A percentile compares a stretch with the other conserved stretches of the same genome.
Conservation (phyloP, 2,113 vertebrate species). For the Menura novaehollandiae region DNA sequence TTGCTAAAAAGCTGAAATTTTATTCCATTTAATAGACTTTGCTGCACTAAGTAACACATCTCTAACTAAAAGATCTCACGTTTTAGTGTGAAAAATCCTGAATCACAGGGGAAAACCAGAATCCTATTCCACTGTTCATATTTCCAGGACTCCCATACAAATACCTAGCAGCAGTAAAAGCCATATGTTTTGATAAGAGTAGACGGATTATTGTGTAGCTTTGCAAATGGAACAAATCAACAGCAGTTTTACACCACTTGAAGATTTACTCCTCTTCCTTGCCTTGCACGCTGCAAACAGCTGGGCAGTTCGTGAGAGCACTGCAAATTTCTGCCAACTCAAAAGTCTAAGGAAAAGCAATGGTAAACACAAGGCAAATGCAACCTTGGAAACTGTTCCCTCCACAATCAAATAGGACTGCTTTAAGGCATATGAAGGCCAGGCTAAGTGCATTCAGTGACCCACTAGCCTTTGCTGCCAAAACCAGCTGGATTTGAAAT, state of each 20-base stretch:
- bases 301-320: background rate
- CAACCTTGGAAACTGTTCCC: background rate
- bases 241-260: background rate
- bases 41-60: background rate
- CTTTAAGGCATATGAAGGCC: background rate
- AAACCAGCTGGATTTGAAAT: constrained; percentile 2
- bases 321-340: background rate
- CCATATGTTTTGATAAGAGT: background rate
- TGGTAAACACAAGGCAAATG: background rate
- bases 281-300: background rate
- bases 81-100: background rate
- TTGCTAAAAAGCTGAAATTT: background rate
- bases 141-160: background rate
- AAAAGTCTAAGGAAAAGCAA: background rate
- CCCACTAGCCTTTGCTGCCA: background rate
- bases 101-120: background rate
- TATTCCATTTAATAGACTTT: background rate
- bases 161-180: background rate
- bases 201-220: background rate
- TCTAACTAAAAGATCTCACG: background rate
- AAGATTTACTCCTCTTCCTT: background rate
- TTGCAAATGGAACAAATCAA: background rate
- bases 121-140: background rate
- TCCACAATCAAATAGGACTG: background rate
- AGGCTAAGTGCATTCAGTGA: background rate